These are phyloP conservation scores for Rhegmatorhina hoffmannsi DNA, from an alignment of 2,113 vertebrate genomes.

Conservation along the genomic window DNA sequence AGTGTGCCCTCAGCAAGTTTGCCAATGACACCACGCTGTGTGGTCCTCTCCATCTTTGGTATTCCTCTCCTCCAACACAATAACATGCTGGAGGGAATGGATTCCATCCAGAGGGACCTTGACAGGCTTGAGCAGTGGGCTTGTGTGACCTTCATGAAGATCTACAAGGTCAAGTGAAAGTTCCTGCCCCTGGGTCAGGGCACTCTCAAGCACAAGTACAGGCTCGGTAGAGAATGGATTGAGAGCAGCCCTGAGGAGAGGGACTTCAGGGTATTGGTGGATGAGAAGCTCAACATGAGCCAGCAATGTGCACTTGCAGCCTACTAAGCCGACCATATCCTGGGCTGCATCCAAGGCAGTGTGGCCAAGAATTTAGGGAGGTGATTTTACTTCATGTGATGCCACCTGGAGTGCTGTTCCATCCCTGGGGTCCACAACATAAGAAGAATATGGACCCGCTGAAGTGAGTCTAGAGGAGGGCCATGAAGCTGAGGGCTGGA, in stretches of 20 bases:
- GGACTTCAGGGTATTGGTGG: neutral
- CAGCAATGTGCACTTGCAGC: neutral
- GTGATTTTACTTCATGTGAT: neutral
- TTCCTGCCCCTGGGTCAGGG: neutral
- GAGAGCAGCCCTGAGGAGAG: neutral
- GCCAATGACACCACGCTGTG: neutral
- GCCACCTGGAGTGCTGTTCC: neutral
- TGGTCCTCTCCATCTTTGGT: neutral
- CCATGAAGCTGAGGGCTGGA: accelerated
- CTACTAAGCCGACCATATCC: neutral
- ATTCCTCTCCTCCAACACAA: too few relatives aligned
- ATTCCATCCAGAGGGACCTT: neutral
- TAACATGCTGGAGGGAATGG: neutral
- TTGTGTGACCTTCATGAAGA: neutral
- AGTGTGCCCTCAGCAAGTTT: neutral
- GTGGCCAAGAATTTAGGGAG: neutral
- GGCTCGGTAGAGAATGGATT: neutral
- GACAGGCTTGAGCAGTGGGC: neutral
- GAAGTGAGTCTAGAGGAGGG: neutral
- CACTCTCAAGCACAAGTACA: neutral
- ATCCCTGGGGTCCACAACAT: neutral
- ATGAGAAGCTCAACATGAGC: neutral
- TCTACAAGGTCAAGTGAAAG: neutral
- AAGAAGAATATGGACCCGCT: neutral
- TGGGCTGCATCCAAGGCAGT: neutral